These are phyloP conservation scores for Mechanitis messenoides DNA, from an alignment of 2,888 invertebrate genomes.

Conservation along the genomic window DNA sequence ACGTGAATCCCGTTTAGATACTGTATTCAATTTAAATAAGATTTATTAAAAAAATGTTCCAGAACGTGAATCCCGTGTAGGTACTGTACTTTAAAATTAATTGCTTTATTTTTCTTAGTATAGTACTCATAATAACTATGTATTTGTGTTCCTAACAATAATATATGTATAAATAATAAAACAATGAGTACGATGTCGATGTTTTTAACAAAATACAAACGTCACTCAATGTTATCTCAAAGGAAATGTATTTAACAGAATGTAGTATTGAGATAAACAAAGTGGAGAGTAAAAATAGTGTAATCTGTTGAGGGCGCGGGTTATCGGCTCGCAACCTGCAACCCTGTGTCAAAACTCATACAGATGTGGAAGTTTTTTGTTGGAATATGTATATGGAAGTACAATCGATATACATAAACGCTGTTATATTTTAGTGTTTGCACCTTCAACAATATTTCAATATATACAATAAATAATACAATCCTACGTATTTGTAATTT, in stretches of 20 bases:
- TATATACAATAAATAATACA: background rate
- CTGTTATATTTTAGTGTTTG: background rate
- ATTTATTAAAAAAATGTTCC: too few species aligned
- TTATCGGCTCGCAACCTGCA: conserved; percentile 2
- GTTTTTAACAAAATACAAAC: conserved; percentile 12
- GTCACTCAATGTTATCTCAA: conserved; percentile 22
- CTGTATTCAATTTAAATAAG: too few species aligned
- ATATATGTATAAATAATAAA: too few species aligned
- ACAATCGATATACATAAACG: too few species aligned
- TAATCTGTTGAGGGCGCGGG: conserved; percentile 16
- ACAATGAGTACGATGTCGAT: background rate
- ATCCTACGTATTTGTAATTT: background rate
- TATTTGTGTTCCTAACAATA: too few species aligned
- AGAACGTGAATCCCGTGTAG: too few species aligned
- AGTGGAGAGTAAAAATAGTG: conserved; percentile 17
- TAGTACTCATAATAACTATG: too few species aligned
- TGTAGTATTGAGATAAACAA: conserved; percentile 19
- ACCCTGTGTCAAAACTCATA: background rate
- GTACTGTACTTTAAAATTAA: too few species aligned
- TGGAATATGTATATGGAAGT: too few species aligned
- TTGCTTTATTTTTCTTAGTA: too few species aligned
- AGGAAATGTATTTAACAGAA: conserved; percentile 24
- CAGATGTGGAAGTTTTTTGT: background rate
- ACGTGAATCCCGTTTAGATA: too few species aligned
- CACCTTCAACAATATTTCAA: background rate